Evolutionary conservation across 2,113 vertebrate species (phyloP).

Genomic region (Poecile atricapillus): DNA sequence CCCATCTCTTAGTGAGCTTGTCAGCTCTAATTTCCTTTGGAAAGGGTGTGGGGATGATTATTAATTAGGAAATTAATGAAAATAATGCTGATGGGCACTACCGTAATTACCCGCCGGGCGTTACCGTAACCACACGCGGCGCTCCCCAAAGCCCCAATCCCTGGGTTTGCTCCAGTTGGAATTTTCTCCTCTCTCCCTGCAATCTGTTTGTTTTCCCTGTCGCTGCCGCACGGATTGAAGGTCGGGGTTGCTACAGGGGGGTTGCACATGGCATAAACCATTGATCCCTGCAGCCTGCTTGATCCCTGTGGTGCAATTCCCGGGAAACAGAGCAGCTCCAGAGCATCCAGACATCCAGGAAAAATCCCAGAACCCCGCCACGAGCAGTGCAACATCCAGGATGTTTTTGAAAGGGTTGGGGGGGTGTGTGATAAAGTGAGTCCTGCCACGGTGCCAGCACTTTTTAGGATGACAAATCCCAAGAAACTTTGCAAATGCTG

Average conservation of each 20-base stretch:
- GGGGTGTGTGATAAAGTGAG: neutral
- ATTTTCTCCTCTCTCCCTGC: neutral
- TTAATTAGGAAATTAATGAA: neutral
- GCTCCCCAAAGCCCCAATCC: neutral
- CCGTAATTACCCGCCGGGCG: neutral
- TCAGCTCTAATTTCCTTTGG: neutral
- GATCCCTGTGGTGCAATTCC: neutral
- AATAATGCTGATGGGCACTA: neutral
- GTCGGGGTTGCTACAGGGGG: neutral
- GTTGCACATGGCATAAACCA: neutral
- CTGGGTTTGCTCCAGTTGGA: neutral
- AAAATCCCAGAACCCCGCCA: neutral
- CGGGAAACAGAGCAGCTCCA: neutral
- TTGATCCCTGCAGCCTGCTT: neutral
- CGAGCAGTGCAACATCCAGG: accelerated
- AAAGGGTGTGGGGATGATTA: neutral
- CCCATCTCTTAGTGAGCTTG: neutral
- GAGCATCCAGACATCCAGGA: neutral
- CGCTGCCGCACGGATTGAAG: neutral
- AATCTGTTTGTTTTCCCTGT: conserved; percentile 10
- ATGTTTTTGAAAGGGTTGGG: neutral
- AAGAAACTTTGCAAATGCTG: neutral
- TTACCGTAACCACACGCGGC: neutral
- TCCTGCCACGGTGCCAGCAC: neutral
- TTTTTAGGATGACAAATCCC: neutral